These are phyloP conservation scores for Geococcyx californianus DNA, from an alignment of 2,113 vertebrate genomes.

Conservation along the genomic window DNA sequence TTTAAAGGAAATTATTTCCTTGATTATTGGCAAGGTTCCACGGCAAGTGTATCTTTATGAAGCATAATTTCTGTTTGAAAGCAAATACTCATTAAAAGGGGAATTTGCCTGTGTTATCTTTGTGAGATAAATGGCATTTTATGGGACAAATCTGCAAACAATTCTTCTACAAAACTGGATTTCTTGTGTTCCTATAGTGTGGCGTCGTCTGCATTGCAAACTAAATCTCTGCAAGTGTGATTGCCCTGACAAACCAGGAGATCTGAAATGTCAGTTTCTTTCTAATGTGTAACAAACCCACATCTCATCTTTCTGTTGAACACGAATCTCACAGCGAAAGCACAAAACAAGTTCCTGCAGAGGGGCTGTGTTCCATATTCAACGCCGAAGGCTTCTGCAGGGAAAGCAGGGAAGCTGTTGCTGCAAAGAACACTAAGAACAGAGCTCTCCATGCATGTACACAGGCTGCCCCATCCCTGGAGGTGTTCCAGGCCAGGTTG, in stretches of 20 bases:
- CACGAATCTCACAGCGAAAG: fast-evolving
- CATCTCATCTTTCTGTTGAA: not conserved
- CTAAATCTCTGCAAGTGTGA: not conserved
- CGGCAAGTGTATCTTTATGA: not conserved
- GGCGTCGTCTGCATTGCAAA: not conserved
- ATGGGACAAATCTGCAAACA: not conserved
- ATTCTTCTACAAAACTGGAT: not conserved
- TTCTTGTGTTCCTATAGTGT: fast-evolving
- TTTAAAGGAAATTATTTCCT: not conserved
- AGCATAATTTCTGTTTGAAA: not conserved
- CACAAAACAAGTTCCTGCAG: not conserved
- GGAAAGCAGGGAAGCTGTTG: not conserved
- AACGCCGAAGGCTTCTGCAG: not conserved
- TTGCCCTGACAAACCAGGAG: not conserved
- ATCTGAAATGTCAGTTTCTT: not conserved
- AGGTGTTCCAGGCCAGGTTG: too few species aligned
- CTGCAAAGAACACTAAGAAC: too few species aligned
- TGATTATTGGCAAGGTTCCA: not conserved
- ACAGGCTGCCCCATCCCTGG: too few species aligned
- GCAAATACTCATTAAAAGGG: not conserved
- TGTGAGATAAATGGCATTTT: not conserved
- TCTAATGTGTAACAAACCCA: fast-evolving
- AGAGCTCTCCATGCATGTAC: too few species aligned
- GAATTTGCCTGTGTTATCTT: not conserved
- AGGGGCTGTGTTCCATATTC: not conserved